These are phyloP conservation scores for Danio kyathit DNA, from an alignment of 2,797 vertebrate species.

Conservation along the genomic window DNA sequence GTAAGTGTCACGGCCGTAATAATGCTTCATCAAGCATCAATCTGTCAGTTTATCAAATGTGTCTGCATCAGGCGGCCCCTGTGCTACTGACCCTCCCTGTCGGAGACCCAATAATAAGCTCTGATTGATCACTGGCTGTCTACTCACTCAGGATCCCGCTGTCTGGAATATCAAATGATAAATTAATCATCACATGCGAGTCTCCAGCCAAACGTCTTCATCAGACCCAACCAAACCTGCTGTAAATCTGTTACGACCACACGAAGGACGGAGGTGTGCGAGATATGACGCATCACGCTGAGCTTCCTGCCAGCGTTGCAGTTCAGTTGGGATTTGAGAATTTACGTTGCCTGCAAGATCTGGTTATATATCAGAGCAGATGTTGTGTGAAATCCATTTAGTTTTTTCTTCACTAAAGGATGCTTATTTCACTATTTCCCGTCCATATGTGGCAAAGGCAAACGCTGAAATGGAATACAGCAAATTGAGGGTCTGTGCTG, in stretches of 20 bases:
- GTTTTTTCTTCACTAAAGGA: neutral
- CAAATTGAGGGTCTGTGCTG: neutral
- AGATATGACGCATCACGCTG: neutral
- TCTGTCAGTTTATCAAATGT: constrained; percentile 19
- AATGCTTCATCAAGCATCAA: constrained; percentile 26
- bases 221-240: constrained; percentile 34
- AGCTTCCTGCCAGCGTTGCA: neutral
- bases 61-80: constrained; percentile 9
- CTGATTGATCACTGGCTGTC: constrained; percentile 53
- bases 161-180: constrained; percentile 36
- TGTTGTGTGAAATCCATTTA: neutral
- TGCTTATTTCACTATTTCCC: neutral
- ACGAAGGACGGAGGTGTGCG: neutral
- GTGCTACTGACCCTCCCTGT: neutral
- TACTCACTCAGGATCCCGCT: too few species aligned
- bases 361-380: constrained; percentile 5
- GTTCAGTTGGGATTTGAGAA: neutral
- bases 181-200: constrained; percentile 41
- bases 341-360: constrained; percentile 4
- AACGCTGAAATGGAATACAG: neutral
- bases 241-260: constrained; percentile 5
- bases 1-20: constrained; percentile 21
- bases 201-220: constrained; percentile 30
- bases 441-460: neutral
- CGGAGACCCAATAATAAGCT: constrained; percentile 35